A percentile compares a stretch with the other conserved stretches of the same genome.
Evolutionary conservation across 2,113 vertebrate genomes (phyloP).

Genomic region (Perca flavescens): DNA sequence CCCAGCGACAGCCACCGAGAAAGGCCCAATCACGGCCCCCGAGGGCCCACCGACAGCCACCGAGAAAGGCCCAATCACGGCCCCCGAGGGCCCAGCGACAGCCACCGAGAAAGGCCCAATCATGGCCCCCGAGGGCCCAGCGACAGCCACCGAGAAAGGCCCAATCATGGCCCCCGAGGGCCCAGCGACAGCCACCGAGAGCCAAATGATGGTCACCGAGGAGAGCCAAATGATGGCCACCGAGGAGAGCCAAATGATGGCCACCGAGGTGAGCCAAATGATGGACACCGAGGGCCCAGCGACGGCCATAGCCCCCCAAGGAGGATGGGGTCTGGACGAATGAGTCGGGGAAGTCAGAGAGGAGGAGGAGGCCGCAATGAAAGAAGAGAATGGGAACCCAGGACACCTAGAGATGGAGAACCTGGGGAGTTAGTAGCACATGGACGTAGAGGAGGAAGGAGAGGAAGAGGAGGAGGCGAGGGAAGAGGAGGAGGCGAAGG

Average conservation of each 20-base stretch:
- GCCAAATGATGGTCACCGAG: background rate
- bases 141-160: background rate
- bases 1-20: no score
- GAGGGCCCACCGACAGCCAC: background rate
- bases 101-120: no score
- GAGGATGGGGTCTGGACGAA: slow-evolving; percentile 69
- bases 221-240: background rate
- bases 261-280: background rate
- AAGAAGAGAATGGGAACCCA: slow-evolving; percentile 58
- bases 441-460: slow-evolving; percentile 60
- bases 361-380: slow-evolving; percentile 63
- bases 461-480: slow-evolving; percentile 64
- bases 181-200: slow-evolving; percentile 19
- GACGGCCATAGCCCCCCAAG: slow-evolving; percentile 62
- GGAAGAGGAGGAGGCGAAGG: slow-evolving; percentile 63
- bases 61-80: no score
- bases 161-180: background rate
- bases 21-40: no score
- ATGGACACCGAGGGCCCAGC: background rate
- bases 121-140: no score
- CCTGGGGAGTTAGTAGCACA: slow-evolving; percentile 55
- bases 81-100: no score
- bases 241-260: background rate
- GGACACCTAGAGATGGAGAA: slow-evolving; percentile 68
- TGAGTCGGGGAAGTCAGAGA: slow-evolving; percentile 72